Percentiles rank a stretch among this genome's conserved stretches.
These are phyloP conservation scores for Gallinago undulata DNA, from an alignment of 2,113 vertebrate genomes.

Conservation along the genomic window DNA sequence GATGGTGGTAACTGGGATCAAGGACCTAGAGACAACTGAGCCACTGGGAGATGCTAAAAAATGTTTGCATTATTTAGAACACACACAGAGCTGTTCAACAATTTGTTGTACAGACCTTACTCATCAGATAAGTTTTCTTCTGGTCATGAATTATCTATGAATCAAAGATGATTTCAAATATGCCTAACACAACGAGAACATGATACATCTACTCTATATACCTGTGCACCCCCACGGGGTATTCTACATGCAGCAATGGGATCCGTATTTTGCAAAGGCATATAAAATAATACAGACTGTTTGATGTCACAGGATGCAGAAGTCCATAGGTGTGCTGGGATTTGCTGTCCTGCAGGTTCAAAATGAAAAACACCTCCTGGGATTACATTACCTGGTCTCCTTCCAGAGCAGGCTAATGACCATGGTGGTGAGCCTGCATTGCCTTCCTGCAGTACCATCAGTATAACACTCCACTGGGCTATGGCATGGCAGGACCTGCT, in stretches of 20 bases:
- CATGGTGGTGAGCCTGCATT: accelerated
- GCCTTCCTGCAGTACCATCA: neutral
- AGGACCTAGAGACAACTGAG: neutral
- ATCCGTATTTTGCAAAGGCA: neutral
- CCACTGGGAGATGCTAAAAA: neutral
- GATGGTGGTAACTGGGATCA: neutral
- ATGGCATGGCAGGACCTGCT: neutral
- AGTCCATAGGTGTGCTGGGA: neutral
- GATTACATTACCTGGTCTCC: neutral
- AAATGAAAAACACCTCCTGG: neutral
- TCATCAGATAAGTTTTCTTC: too few relatives aligned
- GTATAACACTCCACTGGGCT: neutral
- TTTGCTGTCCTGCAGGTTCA: neutral
- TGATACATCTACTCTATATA: too few relatives aligned
- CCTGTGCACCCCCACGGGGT: too few relatives aligned
- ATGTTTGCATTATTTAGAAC: neutral
- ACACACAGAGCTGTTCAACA: too few relatives aligned
- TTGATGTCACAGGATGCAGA: neutral
- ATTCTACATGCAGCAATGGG: too few relatives aligned
- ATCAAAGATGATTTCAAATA: too few relatives aligned
- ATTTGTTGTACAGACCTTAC: too few relatives aligned
- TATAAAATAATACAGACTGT: neutral
- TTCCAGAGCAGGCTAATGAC: neutral
- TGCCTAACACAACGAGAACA: too few relatives aligned
- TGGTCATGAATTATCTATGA: too few relatives aligned